Evolutionary conservation across 2,113 vertebrate genomes (phyloP), one percentile per base, ranked within the genome.

Genomic region (Rhodinocichla rosea): DNA sequence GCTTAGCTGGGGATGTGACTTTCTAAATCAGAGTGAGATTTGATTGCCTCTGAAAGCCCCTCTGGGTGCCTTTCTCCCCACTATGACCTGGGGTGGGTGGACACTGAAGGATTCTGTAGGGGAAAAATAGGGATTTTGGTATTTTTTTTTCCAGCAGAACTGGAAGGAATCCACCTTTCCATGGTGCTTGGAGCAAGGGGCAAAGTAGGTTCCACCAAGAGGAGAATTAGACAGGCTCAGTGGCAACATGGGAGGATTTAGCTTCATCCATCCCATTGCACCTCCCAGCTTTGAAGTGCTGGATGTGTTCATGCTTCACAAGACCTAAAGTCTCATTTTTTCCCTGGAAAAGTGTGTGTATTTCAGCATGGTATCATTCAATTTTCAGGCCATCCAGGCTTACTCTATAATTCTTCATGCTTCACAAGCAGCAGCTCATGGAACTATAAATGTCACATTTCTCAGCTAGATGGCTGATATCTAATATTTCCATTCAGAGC

Each of bases 401-500:
- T 92, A 47, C 67, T 67, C n/a, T 68, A 18, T 62, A 75, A 70
- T 40, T 39, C 55, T 77, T 83, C 62, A 40, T 56, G 77, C 70
- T 79, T 73, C 37, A 20, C 20, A 30, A 95, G 68, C 32, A 83
- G 74, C 53, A 82, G 55, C 57, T 85, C 40, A 18, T n/a, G 77
- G 60, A 39, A 52, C 42, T 90, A 60, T 42, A 81, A 95, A 87
- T 33, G 76, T 52, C 76, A 9, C 5, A 5, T 77, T 95, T 60
- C 90, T 94, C 2, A 1, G 23, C 49, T 88, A 57, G 73, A 82
- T 87, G 88, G 69, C 62, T 83, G 80, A 94, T 90, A 89, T 68
- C 80, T 76, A 82, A 79, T 84, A 15, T 96, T 96, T 97, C 93
- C 93, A 93, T 64, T 83, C 65, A 60, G 60, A 92, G 73, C 53